phyloP scores from a whole-genome alignment of 2,113 vertebrate species.

The Micronycteris hirsuta region DNA sequence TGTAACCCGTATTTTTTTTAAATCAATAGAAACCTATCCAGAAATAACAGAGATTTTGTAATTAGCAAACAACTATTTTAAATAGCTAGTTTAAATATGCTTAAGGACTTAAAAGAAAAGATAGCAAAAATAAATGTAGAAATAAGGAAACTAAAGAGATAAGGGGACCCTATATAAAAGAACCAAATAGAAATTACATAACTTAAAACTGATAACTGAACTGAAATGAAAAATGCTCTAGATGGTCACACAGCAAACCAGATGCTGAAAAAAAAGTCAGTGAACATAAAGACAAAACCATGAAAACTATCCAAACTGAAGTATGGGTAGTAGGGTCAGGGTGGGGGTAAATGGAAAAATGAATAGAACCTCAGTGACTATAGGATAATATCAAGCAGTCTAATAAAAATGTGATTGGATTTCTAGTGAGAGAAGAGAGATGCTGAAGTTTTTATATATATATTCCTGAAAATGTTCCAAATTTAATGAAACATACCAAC shows the following conservation, averaged over 20 bases:
- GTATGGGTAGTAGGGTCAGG: neutral
- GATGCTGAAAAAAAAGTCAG: neutral
- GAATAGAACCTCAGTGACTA: neutral
- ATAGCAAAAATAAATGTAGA: neutral
- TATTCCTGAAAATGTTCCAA: neutral
- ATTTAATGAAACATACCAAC: constrained; percentile 16
- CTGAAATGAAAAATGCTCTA: neutral
- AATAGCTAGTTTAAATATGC: neutral
- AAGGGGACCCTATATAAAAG: neutral
- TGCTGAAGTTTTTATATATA: neutral
- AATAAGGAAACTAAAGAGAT: neutral
- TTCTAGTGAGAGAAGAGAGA: neutral
- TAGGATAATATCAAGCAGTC: neutral
- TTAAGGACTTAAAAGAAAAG: neutral
- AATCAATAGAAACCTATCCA: neutral
- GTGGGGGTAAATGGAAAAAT: neutral
- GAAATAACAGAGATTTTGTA: neutral
- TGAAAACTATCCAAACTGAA: neutral
- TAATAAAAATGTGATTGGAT: neutral
- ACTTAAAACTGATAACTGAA: neutral
- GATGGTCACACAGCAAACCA: neutral
- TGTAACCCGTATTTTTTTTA: neutral
- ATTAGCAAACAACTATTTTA: neutral
- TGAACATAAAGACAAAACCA: neutral
- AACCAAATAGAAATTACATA: neutral